Conservation (phyloP, 1,140 invertebrate species). For the Oscheius sp. region DNA sequence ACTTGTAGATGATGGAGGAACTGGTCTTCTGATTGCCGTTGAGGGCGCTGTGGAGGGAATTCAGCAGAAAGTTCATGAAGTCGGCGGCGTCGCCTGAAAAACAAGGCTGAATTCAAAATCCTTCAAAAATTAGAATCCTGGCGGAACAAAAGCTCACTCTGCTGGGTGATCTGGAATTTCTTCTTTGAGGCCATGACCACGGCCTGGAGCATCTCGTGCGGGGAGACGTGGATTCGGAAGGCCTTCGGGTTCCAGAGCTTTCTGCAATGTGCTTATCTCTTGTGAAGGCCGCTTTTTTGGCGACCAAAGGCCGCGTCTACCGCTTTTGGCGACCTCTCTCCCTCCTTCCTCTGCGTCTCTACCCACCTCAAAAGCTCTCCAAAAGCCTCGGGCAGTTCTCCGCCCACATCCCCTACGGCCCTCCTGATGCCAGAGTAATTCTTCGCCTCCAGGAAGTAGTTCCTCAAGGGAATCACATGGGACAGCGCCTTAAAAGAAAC, state of each 20-base stretch:
- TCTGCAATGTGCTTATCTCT: conserved; percentile 60
- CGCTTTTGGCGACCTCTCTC: not conserved
- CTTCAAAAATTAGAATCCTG: not conserved
- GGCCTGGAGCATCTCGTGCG: conserved; percentile 99
- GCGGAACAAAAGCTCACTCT: conserved; percentile 64
- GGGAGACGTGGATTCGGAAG: conserved; percentile 98
- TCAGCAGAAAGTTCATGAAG: conserved; percentile 92
- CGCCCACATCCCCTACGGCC: conserved; percentile 82
- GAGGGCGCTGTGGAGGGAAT: conserved; percentile 83
- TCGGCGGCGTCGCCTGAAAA: conserved; percentile 86
- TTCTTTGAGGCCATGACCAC: conserved; percentile 97
- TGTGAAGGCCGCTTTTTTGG: too few species aligned
- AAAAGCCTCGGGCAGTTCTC: conserved; percentile 86
- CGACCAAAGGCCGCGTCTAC: too few species aligned
- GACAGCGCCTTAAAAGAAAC: conserved; percentile 74
- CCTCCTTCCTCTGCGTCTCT: too few species aligned
- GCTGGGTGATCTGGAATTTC: conserved; percentile 94
- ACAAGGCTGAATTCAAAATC: too few species aligned
- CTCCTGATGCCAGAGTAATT: conserved; percentile 84
- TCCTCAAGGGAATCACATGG: conserved; percentile 85
- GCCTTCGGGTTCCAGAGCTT: conserved; percentile 99
- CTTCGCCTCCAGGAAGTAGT: conserved; percentile 89
- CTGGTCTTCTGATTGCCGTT: conserved; percentile 72
- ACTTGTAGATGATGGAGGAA: conserved; percentile 86
- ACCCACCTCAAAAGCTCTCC: conserved; percentile 77